Conservation (phyloP, 30 jellyfish, hydroid and myxozoan species). For the Chrysaora quinquecirrha region DNA sequence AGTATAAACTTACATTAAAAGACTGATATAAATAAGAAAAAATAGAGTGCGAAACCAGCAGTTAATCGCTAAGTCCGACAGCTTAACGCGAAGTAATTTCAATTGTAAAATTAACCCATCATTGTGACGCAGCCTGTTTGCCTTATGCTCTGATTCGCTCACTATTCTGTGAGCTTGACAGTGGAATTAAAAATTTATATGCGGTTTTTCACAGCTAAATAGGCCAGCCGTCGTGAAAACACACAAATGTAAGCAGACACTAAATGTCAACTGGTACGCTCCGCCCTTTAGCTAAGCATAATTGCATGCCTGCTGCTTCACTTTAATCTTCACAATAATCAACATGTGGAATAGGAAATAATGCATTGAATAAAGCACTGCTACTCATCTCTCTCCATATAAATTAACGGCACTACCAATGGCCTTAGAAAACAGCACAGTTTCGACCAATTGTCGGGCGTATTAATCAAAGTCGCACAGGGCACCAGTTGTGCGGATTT, state of each 20-base stretch:
- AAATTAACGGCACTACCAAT: no score
- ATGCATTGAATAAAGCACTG: no score
- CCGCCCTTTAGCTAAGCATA: neutral
- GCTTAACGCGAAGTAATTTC: neutral
- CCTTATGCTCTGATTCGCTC: neutral
- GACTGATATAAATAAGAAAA: no score
- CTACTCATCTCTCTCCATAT: no score
- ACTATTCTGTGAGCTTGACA: neutral
- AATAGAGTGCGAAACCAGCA: neutral
- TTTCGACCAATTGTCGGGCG: no score
- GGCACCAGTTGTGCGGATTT: no score
- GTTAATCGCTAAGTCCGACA: neutral
- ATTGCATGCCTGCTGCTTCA: neutral
- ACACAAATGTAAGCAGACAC: neutral
- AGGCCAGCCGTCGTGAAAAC: constrained; percentile 29
- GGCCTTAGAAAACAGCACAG: no score
- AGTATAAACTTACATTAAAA: no score
- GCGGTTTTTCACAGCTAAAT: constrained; percentile 35
- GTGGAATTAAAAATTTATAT: constrained; percentile 6
- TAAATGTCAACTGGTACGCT: neutral
- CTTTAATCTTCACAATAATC: neutral
- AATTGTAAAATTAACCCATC: neutral
- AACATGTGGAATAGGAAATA: neutral
- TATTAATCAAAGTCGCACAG: no score
- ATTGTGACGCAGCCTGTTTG: neutral